phyloP scores from a whole-genome alignment of 2,113 vertebrate species.

The Chrysochloris asiatica region DNA sequence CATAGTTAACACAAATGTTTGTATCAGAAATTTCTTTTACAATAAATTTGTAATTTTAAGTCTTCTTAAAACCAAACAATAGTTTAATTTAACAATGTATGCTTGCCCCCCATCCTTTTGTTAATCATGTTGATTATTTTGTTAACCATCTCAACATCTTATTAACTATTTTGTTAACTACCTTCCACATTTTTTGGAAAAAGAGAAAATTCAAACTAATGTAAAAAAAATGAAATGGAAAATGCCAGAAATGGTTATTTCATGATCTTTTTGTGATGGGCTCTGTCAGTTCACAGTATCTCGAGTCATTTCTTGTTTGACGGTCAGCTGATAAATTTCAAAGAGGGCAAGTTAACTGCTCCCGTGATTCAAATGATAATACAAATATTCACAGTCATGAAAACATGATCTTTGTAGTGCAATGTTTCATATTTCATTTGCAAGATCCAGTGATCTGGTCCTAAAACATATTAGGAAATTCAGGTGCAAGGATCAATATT shows the following conservation, averaged over 20 bases:
- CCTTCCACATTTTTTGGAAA: neutral
- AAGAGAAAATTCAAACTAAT: neutral
- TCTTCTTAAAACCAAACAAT: too few relatives aligned
- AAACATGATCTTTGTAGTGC: neutral
- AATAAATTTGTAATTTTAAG: neutral
- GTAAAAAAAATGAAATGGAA: neutral
- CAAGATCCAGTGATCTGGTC: neutral
- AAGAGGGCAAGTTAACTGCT: slow-evolving; percentile 22
- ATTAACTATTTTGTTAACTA: neutral
- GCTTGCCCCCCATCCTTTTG: too few relatives aligned
- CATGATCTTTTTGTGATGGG: slow-evolving; percentile 1
- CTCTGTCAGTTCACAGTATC: slow-evolving; percentile 27
- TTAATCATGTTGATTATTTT: neutral
- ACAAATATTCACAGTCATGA: neutral
- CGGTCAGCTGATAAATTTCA: slow-evolving; percentile 68
- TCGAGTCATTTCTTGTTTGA: slow-evolving; percentile 65
- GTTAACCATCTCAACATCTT: neutral
- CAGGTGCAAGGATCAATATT: neutral
- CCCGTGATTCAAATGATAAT: neutral
- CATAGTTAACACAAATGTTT: slow-evolving; percentile 3
- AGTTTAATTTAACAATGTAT: too few relatives aligned
- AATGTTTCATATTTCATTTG: neutral
- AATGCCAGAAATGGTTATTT: neutral
- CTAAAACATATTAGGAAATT: neutral
- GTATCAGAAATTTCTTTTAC: slow-evolving; percentile 64